phyloP scores from a whole-genome alignment of 2,113 vertebrate species.

The Dicrurus megarhynchus region DNA sequence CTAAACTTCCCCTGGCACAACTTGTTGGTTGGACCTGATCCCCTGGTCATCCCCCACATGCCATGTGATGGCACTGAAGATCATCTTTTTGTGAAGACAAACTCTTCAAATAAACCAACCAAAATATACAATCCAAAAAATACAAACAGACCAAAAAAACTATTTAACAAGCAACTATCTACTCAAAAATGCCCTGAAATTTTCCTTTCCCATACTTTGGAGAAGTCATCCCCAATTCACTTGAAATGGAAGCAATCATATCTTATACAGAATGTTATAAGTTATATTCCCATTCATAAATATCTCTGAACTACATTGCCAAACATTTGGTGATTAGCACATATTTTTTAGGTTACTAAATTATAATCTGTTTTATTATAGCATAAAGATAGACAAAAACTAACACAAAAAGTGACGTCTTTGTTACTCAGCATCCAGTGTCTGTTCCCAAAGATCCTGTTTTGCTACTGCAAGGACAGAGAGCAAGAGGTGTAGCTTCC shows the following conservation, averaged over 20 bases:
- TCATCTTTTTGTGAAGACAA: not conserved
- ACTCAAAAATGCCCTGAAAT: not conserved
- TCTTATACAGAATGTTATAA: not conserved
- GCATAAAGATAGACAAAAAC: not conserved
- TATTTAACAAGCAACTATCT: not conserved
- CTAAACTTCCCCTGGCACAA: not conserved
- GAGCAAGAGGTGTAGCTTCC: not conserved
- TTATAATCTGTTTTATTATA: not conserved
- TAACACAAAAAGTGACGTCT: not conserved
- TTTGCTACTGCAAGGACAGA: not conserved
- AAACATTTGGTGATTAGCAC: not conserved
- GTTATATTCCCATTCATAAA: not conserved
- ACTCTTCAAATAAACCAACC: not conserved
- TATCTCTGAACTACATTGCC: not conserved
- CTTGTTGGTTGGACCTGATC: not conserved
- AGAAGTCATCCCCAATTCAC: not conserved
- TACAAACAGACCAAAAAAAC: not conserved
- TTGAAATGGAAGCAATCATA: not conserved
- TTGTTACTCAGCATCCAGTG: not conserved
- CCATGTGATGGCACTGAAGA: not conserved
- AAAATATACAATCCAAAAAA: not conserved
- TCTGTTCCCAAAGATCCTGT: not conserved
- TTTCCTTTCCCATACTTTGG: not conserved
- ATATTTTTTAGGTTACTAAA: not conserved
- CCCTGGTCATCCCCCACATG: not conserved